A percentile compares a stretch with the other conserved stretches of the same genome.
Conservation (phyloP, 1,140 invertebrate species). For the Pseudomyrmex gracilis region DNA sequence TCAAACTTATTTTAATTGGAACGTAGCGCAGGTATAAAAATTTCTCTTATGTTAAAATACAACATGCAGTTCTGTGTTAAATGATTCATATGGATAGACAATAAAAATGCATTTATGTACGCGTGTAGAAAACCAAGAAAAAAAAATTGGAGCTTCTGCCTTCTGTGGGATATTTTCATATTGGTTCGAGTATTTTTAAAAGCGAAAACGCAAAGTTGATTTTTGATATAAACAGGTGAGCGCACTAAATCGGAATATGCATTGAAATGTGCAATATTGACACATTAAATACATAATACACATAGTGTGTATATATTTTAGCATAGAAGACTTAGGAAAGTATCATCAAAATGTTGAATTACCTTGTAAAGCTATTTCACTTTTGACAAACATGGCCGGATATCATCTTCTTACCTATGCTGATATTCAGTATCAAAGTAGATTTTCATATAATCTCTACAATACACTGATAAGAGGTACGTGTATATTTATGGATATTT, state of each 20-base stretch:
- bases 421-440: conserved; percentile 80
- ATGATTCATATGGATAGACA: background rate
- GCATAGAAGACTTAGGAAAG: conserved; percentile 77
- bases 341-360: conserved; percentile 78
- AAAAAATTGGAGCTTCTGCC: conserved; percentile 74
- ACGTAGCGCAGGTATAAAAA: conserved; percentile 55
- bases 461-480: conserved; percentile 79
- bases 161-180: conserved; percentile 79
- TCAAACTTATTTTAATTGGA: conserved; percentile 73
- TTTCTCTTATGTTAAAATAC: background rate
- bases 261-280: conserved; percentile 13
- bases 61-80: background rate
- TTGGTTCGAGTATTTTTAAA: conserved; percentile 78
- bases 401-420: conserved; percentile 82
- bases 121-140: conserved; percentile 48
- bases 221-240: conserved; percentile 80
- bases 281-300: too few relatives aligned
- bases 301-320: conserved; percentile 60
- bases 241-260: background rate
- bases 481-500: background rate
- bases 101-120: background rate
- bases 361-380: conserved; percentile 80
- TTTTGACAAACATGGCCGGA: conserved; percentile 80
- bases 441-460: conserved; percentile 83
- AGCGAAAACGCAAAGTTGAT: conserved; percentile 77